phyloP scores from a whole-genome alignment of 1,140 invertebrate genomes.

The Euwallacea fornicatus region DNA sequence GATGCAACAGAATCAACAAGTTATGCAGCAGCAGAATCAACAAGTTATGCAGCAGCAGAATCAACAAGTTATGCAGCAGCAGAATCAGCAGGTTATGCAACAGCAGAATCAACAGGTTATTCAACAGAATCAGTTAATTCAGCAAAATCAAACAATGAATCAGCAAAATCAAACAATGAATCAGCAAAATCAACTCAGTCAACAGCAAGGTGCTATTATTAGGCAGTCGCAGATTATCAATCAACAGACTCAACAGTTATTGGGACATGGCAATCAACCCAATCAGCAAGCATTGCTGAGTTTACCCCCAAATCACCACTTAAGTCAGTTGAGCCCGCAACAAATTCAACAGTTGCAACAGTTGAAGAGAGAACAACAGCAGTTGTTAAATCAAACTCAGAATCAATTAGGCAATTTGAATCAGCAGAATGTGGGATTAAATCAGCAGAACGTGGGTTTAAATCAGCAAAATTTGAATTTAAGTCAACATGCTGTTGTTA shows the following conservation, averaged over 20 bases:
- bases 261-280: constrained; percentile 10
- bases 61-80: constrained; percentile 24
- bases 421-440: constrained; percentile 26
- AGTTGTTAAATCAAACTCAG: constrained; percentile 31
- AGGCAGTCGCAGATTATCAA: constrained; percentile 20
- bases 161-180: constrained; percentile 48
- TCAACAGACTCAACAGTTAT: constrained; percentile 23
- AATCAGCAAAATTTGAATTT: constrained; percentile 27
- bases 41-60: constrained; percentile 43
- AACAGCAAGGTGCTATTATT: constrained; percentile 38
- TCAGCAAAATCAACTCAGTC: constrained; percentile 42
- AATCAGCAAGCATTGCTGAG: constrained; percentile 17
- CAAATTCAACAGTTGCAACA: constrained; percentile 35
- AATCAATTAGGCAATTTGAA: constrained; percentile 12
- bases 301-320: constrained; percentile 32
- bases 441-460: constrained; percentile 19
- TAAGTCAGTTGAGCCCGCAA: constrained; percentile 32
- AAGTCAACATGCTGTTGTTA: constrained; percentile 6
- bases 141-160: constrained; percentile 18
- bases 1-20: constrained; percentile 30
- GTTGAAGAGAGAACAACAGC: constrained; percentile 32
- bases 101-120: constrained; percentile 30
- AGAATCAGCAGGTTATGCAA: constrained; percentile 40
- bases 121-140: constrained; percentile 31
- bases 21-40: constrained; percentile 44